Conservation (phyloP, 1,140 invertebrate genomes). For the Dendrolimus kikuchii region DNA sequence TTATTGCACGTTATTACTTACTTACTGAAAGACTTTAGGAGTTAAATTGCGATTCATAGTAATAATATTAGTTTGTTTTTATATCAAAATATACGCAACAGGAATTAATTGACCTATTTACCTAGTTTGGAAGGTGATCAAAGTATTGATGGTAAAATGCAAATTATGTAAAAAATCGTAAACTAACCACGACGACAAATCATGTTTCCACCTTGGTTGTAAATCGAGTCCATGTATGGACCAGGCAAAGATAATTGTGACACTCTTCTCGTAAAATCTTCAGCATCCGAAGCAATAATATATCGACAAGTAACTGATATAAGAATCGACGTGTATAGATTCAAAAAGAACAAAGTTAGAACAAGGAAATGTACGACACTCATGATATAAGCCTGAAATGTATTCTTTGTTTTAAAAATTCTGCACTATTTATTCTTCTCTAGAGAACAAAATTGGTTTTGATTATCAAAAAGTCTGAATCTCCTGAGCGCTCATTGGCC, state of each 20-base stretch:
- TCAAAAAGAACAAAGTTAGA: constrained; percentile 56
- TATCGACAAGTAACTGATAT: constrained; percentile 57
- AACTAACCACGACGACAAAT: constrained; percentile 39
- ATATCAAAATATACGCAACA: no score
- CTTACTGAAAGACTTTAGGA: no score
- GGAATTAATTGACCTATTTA: no score
- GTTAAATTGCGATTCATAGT: no score
- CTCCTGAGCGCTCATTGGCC: no score
- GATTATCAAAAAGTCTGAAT: no score
- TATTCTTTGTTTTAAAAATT: background rate
- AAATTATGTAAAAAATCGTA: background rate
- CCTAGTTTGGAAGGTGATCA: no score
- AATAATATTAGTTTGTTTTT: no score
- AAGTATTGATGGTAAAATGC: no score
- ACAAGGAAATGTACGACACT: constrained; percentile 61
- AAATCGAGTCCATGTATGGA: constrained; percentile 32
- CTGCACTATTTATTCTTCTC: no score
- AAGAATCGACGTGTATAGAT: constrained; percentile 54
- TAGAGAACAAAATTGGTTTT: no score
- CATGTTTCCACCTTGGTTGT: constrained; percentile 45
- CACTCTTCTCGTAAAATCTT: constrained; percentile 31
- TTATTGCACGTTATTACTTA: background rate
- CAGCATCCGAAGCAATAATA: constrained; percentile 30
- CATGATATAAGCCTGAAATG: constrained; percentile 58
- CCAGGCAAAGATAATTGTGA: constrained; percentile 19